Percentiles rank a stretch among this genome's conserved stretches.
Evolutionary conservation across 1,140 invertebrate genomes (phyloP).

Genomic region (Lepidurus arcticus): DNA sequence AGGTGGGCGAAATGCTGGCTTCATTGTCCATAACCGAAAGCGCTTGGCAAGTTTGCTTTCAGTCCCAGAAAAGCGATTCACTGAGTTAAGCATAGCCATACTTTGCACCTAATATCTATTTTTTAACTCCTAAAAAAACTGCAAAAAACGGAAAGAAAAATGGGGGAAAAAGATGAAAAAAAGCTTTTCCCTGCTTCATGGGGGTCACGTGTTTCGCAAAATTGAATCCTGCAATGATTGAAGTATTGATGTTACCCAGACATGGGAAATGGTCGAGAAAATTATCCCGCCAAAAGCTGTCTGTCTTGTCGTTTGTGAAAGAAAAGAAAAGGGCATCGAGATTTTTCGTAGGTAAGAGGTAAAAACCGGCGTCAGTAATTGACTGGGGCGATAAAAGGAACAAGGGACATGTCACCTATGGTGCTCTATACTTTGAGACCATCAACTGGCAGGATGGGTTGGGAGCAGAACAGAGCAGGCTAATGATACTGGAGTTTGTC

Average conservation of each 20-base stretch:
- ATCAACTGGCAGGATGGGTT: not conserved
- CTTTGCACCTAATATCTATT: no score
- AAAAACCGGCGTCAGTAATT: not conserved
- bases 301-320: no score
- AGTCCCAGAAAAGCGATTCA: not conserved
- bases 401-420: constrained; percentile 17
- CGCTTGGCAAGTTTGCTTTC: not conserved
- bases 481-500: constrained; percentile 3
- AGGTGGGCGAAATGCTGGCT: not conserved
- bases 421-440: constrained; percentile 10
- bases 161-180: no score
- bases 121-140: no score
- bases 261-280: no score
- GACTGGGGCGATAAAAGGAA: constrained; percentile 13
- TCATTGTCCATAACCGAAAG: not conserved
- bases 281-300: no score
- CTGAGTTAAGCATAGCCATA: no score
- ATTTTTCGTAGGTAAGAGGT: not conserved
- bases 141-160: no score
- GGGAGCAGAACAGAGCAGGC: not conserved
- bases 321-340: not conserved
- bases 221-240: no score
- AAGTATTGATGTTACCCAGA: no score
- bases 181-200: no score
- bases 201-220: no score